Conservation (phyloP, 2,113 vertebrate species). For the Podarcis muralis region DNA sequence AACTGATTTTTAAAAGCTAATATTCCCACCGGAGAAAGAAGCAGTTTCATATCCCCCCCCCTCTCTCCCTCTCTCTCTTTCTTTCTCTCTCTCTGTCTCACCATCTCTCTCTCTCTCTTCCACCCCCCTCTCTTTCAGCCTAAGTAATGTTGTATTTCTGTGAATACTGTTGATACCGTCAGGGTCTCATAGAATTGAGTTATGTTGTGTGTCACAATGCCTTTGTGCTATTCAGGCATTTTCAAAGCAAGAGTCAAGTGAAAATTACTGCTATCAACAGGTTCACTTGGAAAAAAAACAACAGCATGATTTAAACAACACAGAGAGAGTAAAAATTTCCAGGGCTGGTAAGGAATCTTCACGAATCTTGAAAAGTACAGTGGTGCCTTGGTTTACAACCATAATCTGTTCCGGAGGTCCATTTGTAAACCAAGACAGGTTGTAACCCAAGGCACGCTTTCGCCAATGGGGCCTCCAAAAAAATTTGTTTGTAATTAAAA, state of each 20-base stretch:
- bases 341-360: not conserved
- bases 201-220: not conserved
- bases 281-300: not conserved
- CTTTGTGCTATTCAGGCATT: not conserved
- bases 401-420: too few species aligned
- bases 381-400: too few species aligned
- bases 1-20: not conserved
- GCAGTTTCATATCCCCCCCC: not conserved
- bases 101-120: too few species aligned
- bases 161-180: not conserved
- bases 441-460: too few species aligned
- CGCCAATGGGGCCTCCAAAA: too few species aligned
- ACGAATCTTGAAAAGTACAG: too few species aligned
- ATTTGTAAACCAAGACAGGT: too few species aligned
- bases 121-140: not conserved
- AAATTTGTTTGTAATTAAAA: too few species aligned
- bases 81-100: too few species aligned
- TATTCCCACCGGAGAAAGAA: not conserved
- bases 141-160: not conserved
- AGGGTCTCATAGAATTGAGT: not conserved
- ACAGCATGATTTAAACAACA: not conserved
- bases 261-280: not conserved
- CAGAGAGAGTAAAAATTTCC: not conserved
- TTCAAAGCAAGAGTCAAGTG: not conserved
- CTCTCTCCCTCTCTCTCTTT: too few species aligned